Base-by-base conservation (phyloP, 1,140 invertebrate species). In the Lutraria rhynchaena region DNA sequence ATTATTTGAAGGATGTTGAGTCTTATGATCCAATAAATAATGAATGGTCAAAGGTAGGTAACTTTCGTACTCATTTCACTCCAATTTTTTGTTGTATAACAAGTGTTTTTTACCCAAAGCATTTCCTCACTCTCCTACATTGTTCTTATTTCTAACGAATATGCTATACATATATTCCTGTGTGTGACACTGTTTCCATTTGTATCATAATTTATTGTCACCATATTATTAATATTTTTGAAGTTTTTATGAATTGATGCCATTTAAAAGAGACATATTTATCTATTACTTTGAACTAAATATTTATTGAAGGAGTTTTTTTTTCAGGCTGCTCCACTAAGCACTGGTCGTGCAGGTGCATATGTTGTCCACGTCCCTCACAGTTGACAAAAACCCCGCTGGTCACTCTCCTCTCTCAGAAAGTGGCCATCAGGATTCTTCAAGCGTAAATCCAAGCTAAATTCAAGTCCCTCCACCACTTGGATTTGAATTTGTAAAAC, bases 301-400 rank as follows among this genome's bases (percentile, higher is more conserved):
- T 69, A 57, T 49, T 35, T 53, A n/a, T n/a, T n/a, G n/a, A n/a
- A n/a, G n/a, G n/a, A n/a, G n/a, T 41, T 65, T 33, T 82, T 1
- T 33, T 87, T 88, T 41, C 88, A 95, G 94, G 93, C 96, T 77
- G 94, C 96, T 37, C 94, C 96, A 19, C 93, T 98, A 57, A 95
- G 94, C 86, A 95, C 95, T 35, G 96, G 96, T 49, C 94, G 97
- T 82, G 97, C 96, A 61, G 96, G 96, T 70, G 96, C 96, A 58
- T 97, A 96, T 89, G 95, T 97, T n/a, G 96, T 97, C 37, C 94
- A 94, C 57, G 89, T 94, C 17, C 86, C 86, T 11, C 86, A 87
- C 84, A 91, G 89, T 87, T 91, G 90, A 91, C 90, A 89, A 87
- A 83, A 78, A 80, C 83, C 85, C 37, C 87, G 85, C 82, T 87